These are phyloP conservation scores for Syndactyla subalaris DNA, from an alignment of 2,797 vertebrate species.

Conservation along the genomic window DNA sequence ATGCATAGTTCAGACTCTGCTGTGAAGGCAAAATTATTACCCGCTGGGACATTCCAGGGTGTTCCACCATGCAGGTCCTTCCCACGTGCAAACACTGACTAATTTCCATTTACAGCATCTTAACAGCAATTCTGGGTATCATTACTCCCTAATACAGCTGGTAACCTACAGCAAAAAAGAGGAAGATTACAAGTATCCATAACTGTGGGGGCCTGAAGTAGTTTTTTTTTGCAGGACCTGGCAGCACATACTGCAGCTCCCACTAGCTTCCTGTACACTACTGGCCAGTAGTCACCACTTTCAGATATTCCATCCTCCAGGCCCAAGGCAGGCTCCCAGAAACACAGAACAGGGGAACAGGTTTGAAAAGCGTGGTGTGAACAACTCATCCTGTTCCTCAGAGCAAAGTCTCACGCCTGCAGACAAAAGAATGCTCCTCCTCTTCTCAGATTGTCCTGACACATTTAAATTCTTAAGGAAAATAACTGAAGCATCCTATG, in stretches of 20 bases:
- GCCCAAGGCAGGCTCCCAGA: neutral
- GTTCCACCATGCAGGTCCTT: neutral
- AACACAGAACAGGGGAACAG: neutral
- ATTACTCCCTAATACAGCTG: neutral
- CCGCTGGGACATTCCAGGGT: neutral
- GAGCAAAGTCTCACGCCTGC: neutral
- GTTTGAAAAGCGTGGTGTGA: neutral
- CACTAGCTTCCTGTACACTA: neutral
- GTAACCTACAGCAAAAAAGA: neutral
- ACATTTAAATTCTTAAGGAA: neutral
- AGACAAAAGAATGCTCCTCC: neutral
- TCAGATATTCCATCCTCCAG: neutral
- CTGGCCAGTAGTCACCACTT: neutral
- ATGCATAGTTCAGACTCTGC: neutral
- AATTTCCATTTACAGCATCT: neutral
- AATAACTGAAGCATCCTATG: neutral
- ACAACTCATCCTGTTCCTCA: neutral
- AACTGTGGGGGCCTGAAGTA: neutral
- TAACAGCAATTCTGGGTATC: neutral
- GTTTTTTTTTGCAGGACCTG: neutral
- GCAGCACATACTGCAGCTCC: neutral
- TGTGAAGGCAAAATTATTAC: conserved; percentile 21
- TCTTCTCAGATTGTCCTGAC: neutral
- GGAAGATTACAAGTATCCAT: neutral
- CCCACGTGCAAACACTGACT: neutral